phyloP scores from a whole-genome alignment of 2,888 invertebrate species.

The Thereva unica region DNA sequence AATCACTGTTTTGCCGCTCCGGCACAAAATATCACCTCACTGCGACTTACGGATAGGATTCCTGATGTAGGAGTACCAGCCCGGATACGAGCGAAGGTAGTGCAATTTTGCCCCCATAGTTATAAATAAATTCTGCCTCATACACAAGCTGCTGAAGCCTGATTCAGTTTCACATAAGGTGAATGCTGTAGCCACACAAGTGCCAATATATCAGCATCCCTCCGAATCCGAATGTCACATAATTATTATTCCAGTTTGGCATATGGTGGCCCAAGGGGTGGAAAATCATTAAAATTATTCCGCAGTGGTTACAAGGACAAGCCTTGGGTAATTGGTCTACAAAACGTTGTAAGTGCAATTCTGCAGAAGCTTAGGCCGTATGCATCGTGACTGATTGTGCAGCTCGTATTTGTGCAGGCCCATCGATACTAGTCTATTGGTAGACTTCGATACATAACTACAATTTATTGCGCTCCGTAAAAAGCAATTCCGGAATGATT shows the following conservation, averaged over 20 bases:
- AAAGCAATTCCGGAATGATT: too few species aligned
- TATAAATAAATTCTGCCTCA: neutral
- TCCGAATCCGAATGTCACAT: conserved; percentile 18
- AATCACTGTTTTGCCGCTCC: conserved; percentile 55
- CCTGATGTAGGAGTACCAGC: neutral
- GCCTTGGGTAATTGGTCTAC: neutral
- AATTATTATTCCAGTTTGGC: conserved; percentile 24
- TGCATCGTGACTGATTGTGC: too few species aligned
- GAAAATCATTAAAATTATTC: conserved; percentile 28
- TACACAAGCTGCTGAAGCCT: too few species aligned
- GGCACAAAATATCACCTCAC: conserved; percentile 1
- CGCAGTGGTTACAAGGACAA: conserved; percentile 3
- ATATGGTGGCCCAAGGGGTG: neutral
- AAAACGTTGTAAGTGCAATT: conserved; percentile 13
- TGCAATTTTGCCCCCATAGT: conserved; percentile 13
- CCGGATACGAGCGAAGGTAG: neutral
- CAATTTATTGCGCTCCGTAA: too few species aligned
- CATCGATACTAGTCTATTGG: too few species aligned
- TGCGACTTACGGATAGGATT: neutral
- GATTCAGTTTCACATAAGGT: neutral
- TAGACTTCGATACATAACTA: too few species aligned
- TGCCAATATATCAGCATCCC: conserved; percentile 4
- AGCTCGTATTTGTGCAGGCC: too few species aligned
- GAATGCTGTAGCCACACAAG: neutral
- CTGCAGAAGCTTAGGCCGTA: neutral